These are phyloP conservation scores for Parelbella ahira DNA, from an alignment of 2,888 invertebrate genomes.

Conservation along the genomic window DNA sequence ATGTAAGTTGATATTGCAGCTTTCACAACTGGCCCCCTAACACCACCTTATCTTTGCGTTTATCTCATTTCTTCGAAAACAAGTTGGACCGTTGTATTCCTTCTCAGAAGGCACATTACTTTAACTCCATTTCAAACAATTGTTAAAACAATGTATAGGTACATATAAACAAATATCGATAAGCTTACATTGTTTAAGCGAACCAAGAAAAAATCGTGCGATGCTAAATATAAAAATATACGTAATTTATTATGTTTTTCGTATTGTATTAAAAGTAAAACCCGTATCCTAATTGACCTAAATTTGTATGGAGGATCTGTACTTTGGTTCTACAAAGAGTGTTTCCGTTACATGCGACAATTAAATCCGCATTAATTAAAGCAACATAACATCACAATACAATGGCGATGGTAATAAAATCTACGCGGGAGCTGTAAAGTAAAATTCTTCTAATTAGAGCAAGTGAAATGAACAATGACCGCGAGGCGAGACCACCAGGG, in stretches of 20 bases:
- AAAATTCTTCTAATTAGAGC: constrained; percentile 47
- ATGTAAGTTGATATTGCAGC: neutral
- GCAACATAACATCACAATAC: constrained; percentile 26
- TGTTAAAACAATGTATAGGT: too few species aligned
- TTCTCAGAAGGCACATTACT: too few species aligned
- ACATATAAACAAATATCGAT: too few species aligned
- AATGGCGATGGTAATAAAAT: constrained; percentile 45
- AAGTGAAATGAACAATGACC: constrained; percentile 28
- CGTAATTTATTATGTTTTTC: neutral
- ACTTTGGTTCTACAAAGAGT: too few species aligned
- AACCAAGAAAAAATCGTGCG: too few species aligned
- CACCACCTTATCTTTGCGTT: neutral
- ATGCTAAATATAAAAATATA: too few species aligned
- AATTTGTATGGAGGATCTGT: too few species aligned
- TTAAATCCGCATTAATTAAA: constrained; percentile 20
- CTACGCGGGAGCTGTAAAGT: constrained; percentile 51
- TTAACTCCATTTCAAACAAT: too few species aligned
- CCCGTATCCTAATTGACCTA: neutral
- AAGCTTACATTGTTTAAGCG: too few species aligned
- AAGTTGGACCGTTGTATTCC: too few species aligned
- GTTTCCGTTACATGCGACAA: too few species aligned
- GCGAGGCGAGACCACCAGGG: constrained; percentile 56
- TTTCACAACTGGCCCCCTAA: neutral
- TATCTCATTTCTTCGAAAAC: too few species aligned
- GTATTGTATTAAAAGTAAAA: constrained; percentile 5